A percentile compares a stretch with the other conserved stretches of the same genome.
These are phyloP conservation scores for Apeltes quadracus DNA, from an alignment of 2,113 vertebrate genomes.

Conservation along the genomic window DNA sequence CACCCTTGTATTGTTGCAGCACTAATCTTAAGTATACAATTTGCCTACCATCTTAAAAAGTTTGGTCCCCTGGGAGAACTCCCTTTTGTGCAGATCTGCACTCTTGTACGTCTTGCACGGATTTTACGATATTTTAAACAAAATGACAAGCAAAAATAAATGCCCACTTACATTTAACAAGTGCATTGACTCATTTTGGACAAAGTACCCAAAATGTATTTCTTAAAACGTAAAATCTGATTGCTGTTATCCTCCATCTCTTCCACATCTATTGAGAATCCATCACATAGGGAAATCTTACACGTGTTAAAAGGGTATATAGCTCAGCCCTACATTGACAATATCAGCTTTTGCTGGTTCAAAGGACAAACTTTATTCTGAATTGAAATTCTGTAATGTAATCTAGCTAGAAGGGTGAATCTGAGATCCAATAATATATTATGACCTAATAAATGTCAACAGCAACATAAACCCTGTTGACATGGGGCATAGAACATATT, in stretches of 20 bases:
- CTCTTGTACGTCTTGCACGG: background rate
- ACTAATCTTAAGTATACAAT: slow-evolving; percentile 5
- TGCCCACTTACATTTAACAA: background rate
- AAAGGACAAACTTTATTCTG: background rate
- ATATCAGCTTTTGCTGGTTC: background rate
- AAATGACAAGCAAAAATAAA: too few relatives aligned
- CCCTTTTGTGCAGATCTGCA: slow-evolving; percentile 18
- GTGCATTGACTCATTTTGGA: background rate
- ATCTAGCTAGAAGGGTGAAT: background rate
- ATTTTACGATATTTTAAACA: too few relatives aligned
- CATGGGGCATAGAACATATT: background rate
- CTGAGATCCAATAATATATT: background rate
- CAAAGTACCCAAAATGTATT: background rate
- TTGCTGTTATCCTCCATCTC: background rate
- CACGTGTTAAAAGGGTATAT: too few relatives aligned
- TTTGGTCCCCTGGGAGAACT: slow-evolving; percentile 6
- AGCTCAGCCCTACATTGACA: too few relatives aligned
- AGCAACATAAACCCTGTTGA: background rate
- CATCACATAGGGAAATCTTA: background rate
- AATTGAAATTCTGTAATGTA: background rate
- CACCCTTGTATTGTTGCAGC: background rate
- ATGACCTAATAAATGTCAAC: background rate
- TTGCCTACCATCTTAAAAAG: slow-evolving; percentile 13
- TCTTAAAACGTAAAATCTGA: background rate
- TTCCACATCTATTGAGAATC: background rate